Evolutionary conservation across 1,140 invertebrate genomes (phyloP).

Genomic region (Magallana ariakensis): DNA sequence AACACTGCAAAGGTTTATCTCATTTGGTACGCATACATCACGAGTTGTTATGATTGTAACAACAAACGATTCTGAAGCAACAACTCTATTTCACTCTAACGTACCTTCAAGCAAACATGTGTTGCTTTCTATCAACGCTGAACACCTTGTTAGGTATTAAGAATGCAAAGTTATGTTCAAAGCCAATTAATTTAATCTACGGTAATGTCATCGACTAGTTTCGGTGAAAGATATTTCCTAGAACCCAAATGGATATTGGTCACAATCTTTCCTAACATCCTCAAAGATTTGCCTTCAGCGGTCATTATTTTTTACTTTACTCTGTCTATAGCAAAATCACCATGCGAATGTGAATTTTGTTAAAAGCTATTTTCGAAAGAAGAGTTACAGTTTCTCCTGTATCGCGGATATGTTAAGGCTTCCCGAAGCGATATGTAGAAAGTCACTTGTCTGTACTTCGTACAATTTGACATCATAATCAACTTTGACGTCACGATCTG

Average conservation of each 20-base stretch:
- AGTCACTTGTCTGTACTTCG: no score
- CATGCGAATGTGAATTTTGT: no score
- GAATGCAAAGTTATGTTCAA: conserved; percentile 22
- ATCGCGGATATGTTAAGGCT: no score
- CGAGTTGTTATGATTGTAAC: conserved; percentile 40
- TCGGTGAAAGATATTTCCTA: not conserved
- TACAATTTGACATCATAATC: no score
- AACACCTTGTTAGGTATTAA: not conserved
- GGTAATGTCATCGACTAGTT: conserved; percentile 1
- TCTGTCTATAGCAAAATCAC: no score
- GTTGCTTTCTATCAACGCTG: not conserved
- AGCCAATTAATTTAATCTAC: conserved; percentile 41
- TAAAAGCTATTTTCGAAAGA: no score
- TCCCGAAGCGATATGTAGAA: no score
- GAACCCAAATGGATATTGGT: not conserved
- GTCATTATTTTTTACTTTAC: not conserved
- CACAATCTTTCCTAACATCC: not conserved
- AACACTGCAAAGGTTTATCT: not conserved
- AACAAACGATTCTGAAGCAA: conserved; percentile 41
- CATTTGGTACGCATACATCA: conserved; percentile 28
- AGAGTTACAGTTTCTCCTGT: no score
- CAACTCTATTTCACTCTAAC: conserved; percentile 37
- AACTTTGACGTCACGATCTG: no score
- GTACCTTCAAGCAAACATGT: conserved; percentile 17
- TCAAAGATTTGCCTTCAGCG: not conserved